Evolutionary conservation across 2,888 invertebrate species (phyloP).

Genomic region (Argynnis bischoffii): DNA sequence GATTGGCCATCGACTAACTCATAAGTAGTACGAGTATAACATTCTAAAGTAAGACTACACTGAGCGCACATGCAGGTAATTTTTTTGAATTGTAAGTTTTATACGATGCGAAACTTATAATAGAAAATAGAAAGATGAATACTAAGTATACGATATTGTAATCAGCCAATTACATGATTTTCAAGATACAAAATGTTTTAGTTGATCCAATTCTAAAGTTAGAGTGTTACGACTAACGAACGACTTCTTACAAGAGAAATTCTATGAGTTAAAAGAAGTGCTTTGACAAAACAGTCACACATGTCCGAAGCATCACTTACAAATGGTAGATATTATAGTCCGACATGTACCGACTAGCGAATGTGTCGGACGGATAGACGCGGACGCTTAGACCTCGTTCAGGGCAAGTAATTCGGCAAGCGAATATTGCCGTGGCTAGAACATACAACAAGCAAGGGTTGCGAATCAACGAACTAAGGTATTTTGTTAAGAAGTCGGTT

Average conservation of each 20-base stretch:
- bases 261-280: slow-evolving; percentile 60
- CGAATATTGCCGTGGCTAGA: slow-evolving; percentile 78
- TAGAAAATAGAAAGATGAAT: slow-evolving; percentile 25
- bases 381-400: slow-evolving; percentile 69
- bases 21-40: not conserved
- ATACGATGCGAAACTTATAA: slow-evolving; percentile 18
- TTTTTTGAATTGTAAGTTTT: not conserved
- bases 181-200: slow-evolving; percentile 51
- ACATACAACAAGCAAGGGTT: slow-evolving; percentile 61
- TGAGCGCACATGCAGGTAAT: slow-evolving; percentile 25
- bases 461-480: slow-evolving; percentile 12
- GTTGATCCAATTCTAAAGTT: slow-evolving; percentile 47
- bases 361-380: slow-evolving; percentile 42
- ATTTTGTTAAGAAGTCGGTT: not conserved
- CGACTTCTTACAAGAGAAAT: slow-evolving; percentile 24
- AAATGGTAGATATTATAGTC: slow-evolving; percentile 58
- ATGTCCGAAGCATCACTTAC: slow-evolving; percentile 66
- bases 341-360: slow-evolving; percentile 50
- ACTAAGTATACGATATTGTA: slow-evolving; percentile 25
- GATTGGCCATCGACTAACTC: too few species aligned
- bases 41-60: slow-evolving; percentile 14
- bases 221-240: slow-evolving; percentile 44
- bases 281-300: slow-evolving; percentile 58
- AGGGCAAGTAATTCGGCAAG: slow-evolving; percentile 75
- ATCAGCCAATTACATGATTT: slow-evolving; percentile 62